A percentile compares a stretch with the other conserved stretches of the same genome.
These are phyloP conservation scores for Agonum fuliginosum DNA, from an alignment of 2,888 invertebrate species.

Conservation along the genomic window DNA sequence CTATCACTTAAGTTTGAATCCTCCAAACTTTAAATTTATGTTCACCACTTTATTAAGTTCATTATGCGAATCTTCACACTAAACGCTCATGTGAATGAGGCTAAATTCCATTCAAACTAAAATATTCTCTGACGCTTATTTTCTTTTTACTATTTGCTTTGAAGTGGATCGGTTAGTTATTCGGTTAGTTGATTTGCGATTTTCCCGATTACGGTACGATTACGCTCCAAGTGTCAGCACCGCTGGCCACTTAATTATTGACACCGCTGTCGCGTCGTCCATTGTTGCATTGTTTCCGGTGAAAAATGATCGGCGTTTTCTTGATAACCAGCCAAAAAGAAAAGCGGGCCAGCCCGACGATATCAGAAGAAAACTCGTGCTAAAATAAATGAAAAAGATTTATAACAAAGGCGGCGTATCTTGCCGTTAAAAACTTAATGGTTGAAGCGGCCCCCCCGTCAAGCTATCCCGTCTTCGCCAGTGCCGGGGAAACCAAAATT, in stretches of 20 bases:
- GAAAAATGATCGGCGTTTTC: conserved; percentile 51
- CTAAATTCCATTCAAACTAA: too few relatives aligned
- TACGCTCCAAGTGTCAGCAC: conserved; percentile 10
- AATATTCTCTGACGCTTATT: too few relatives aligned
- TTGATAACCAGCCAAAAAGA: conserved; percentile 50
- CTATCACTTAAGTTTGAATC: too few relatives aligned
- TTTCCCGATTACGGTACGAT: not conserved
- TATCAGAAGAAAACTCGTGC: conserved; percentile 44
- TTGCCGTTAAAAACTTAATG: conserved; percentile 51
- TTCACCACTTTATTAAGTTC: too few relatives aligned
- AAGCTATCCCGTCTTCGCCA: too few relatives aligned
- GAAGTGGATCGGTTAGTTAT: too few relatives aligned
- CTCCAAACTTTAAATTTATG: too few relatives aligned
- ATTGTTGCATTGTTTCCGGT: conserved; percentile 56
- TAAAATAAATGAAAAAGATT: conserved; percentile 56
- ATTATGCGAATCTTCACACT: too few relatives aligned
- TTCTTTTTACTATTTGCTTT: too few relatives aligned
- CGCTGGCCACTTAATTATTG: conserved; percentile 50
- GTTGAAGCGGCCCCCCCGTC: conserved; percentile 39
- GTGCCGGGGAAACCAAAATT: too few relatives aligned
- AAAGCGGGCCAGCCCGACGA: conserved; percentile 40
- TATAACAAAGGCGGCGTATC: conserved; percentile 52
- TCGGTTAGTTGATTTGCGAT: not conserved
- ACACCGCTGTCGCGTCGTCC: conserved; percentile 41
- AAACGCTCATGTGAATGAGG: too few relatives aligned